A percentile compares a stretch with the other conserved stretches of the same genome.
Evolutionary conservation across 2,888 invertebrate genomes (phyloP).

Genomic region (Biston stratarius): DNA sequence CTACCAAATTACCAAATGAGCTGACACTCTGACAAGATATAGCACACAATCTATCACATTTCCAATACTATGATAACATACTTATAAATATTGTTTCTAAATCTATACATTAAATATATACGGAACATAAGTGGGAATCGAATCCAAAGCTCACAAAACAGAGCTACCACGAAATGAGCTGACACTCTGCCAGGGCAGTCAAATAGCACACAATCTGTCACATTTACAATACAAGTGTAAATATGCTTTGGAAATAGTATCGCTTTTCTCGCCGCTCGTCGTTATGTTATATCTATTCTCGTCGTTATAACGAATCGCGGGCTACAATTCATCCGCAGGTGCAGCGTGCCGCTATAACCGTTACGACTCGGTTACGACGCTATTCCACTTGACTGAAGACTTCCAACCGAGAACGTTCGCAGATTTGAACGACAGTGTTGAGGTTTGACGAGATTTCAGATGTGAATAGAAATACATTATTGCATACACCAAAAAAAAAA

Average conservation of each 20-base stretch:
- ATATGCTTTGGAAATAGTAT: neutral
- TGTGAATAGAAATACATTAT: neutral
- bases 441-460: neutral
- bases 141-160: no score
- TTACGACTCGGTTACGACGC: conserved; percentile 27
- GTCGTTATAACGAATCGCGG: conserved; percentile 28
- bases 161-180: no score
- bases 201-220: no score
- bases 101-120: no score
- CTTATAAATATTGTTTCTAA: no score
- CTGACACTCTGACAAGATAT: no score
- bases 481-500: no score
- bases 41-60: no score
- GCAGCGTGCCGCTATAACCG: conserved; percentile 28
- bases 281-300: conserved; percentile 16
- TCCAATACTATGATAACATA: no score
- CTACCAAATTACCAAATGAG: no score
- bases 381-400: conserved; percentile 27
- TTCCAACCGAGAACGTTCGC: conserved; percentile 13
- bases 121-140: no score
- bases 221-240: neutral
- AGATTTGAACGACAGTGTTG: neutral
- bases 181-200: no score
- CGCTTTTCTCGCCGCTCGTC: neutral
- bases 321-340: conserved; percentile 36